Conservation (phyloP, 2,888 invertebrate species). For the Aphelenchoides bicaudatus region DNA sequence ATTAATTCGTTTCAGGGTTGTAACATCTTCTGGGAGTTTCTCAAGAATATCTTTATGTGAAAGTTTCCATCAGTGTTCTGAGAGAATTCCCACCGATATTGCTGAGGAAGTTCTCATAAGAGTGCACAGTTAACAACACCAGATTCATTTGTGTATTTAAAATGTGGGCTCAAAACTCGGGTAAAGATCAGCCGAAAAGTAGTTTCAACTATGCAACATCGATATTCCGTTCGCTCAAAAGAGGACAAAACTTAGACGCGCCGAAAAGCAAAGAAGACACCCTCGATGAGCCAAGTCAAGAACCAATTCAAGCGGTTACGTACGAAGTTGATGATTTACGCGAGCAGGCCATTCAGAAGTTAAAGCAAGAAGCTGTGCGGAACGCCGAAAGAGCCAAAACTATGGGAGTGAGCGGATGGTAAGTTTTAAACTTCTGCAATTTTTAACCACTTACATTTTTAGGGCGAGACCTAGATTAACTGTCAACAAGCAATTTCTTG, state of each 20-base stretch:
- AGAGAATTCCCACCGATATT: no score
- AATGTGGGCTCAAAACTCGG: no score
- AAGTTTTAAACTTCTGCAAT: slow-evolving; percentile 1
- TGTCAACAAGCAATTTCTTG: slow-evolving; percentile 43
- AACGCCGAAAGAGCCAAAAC: slow-evolving; percentile 37
- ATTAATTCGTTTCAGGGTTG: no score
- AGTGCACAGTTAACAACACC: background rate
- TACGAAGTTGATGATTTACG: slow-evolving; percentile 20
- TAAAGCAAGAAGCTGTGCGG: slow-evolving; percentile 41
- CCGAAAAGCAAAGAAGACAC: background rate
- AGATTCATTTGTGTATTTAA: no score
- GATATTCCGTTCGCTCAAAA: slow-evolving; percentile 8
- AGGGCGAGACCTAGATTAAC: slow-evolving; percentile 38
- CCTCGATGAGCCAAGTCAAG: background rate
- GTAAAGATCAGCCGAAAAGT: no score
- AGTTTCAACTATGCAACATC: background rate
- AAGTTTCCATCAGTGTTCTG: no score
- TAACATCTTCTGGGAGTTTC: no score
- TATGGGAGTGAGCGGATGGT: slow-evolving; percentile 46
- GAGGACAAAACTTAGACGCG: background rate
- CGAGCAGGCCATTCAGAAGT: slow-evolving; percentile 33
- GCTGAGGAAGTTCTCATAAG: background rate
- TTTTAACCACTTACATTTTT: slow-evolving; percentile 11
- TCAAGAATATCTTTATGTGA: no score
- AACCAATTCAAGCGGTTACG: background rate